Base-by-base conservation (phyloP, 2,113 vertebrate species). In the Lutjanus erythropterus region DNA sequence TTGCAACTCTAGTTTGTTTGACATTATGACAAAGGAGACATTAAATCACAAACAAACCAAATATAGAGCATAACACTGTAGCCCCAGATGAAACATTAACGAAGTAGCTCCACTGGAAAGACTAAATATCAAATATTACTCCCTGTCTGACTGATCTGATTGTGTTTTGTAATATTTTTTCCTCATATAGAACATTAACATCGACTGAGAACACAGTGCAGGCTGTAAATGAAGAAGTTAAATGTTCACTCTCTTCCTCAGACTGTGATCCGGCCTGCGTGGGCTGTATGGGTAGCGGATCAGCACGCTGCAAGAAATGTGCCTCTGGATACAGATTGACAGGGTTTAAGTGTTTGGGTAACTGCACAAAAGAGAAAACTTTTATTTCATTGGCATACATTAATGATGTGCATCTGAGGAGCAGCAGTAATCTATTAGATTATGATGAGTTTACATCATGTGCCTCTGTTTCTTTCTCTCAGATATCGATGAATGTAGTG, bases 401-500 rank as follows among this genome's bases (percentile, higher is more conserved):
- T 31, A 3, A 25, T 42, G 27, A 1, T 44, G 15, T 66, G 12
- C 27, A 5, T 52, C n/a, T 21, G 6, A 23, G 6, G 11, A 67
- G 18, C 18, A 35, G 37, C 15, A 46, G 18, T 47, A 15, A 37
- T 47, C 2, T 9, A 44, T 18, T 47, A 11, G 44, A 35, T 14
- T 74, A 7, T 27, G 21, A 27, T 59, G 35, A n/a, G 1, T 60
- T 50, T 23, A n/a, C 0, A n/a, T 65, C 6, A 1, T 4, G 6
- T 37, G 2, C 6, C 15, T 67, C 6, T 50, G 1, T 25, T 23
- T 80, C 8, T 29, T 35, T 42, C 74, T 16, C 56, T 72, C 78
- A 99, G 98, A 99, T 0, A 85, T 98, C 27, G 96, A 99, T 0
- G 98, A 99, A 88, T 99, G 98, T 9, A 86, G 91, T 81, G 94